Percentiles rank a stretch among this genome's conserved stretches.
These are phyloP conservation scores for Epinephelus malabaricus DNA, from an alignment of 2,797 vertebrate genomes.

Conservation along the genomic window DNA sequence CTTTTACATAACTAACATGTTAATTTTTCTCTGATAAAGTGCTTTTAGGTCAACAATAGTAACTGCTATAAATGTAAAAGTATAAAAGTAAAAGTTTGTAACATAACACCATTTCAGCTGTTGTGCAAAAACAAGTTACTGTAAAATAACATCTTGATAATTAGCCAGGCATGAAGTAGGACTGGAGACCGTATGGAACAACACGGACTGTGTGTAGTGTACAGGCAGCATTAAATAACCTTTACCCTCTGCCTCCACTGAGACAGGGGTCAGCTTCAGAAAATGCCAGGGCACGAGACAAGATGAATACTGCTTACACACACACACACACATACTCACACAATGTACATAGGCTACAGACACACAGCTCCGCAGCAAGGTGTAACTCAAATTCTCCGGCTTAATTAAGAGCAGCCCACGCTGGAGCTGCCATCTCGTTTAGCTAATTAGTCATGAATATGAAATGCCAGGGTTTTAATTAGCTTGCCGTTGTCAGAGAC, in stretches of 20 bases:
- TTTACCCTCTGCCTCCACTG: slow-evolving; percentile 35
- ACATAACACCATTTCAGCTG: neutral
- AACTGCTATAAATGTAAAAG: neutral
- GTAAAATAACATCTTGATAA: slow-evolving; percentile 29
- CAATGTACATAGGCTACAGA: slow-evolving; percentile 10
- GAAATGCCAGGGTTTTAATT: slow-evolving; percentile 81
- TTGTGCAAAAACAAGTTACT: slow-evolving; percentile 4
- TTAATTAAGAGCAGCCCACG: slow-evolving; percentile 80
- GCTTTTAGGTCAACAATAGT: neutral
- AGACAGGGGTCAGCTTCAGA: slow-evolving; percentile 35
- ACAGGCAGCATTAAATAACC: slow-evolving; percentile 29
- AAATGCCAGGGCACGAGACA: slow-evolving; percentile 47
- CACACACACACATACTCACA: neutral
- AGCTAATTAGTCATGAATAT: slow-evolving; percentile 81
- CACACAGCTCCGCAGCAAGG: slow-evolving; percentile 48
- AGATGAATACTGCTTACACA: slow-evolving; percentile 15
- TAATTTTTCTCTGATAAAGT: neutral
- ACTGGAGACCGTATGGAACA: slow-evolving; percentile 2
- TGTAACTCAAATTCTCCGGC: slow-evolving; percentile 69
- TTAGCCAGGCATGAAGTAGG: slow-evolving; percentile 10
- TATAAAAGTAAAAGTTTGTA: neutral
- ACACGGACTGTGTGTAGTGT: slow-evolving; percentile 3
- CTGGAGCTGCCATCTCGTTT: slow-evolving; percentile 75
- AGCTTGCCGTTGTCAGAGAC: slow-evolving; percentile 67
- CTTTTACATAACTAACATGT: neutral